These are phyloP conservation scores for Cygnus olor DNA, from an alignment of 2,797 vertebrate genomes.

Conservation along the genomic window DNA sequence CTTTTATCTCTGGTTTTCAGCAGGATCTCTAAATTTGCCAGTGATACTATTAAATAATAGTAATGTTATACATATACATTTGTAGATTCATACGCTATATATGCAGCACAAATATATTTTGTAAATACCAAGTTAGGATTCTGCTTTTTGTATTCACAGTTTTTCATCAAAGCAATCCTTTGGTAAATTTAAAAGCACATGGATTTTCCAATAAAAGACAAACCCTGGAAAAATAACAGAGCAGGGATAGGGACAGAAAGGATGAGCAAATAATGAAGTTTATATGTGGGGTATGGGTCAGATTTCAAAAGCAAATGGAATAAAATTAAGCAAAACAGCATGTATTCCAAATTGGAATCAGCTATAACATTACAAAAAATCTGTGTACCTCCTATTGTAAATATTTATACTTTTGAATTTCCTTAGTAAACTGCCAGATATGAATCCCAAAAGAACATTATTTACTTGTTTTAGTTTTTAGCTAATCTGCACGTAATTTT, in stretches of 20 bases:
- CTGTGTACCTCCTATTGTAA: slow-evolving; percentile 56
- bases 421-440: slow-evolving; percentile 60
- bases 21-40: neutral
- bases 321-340: slow-evolving; percentile 39
- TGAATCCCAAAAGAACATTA: slow-evolving; percentile 32
- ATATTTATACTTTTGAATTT: slow-evolving; percentile 67
- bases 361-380: slow-evolving; percentile 45
- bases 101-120: neutral
- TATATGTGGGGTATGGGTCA: neutral
- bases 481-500: slow-evolving; percentile 51
- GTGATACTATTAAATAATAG: neutral
- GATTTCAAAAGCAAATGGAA: slow-evolving; percentile 57
- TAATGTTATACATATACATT: neutral
- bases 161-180: neutral
- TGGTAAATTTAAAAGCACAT: neutral
- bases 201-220: neutral
- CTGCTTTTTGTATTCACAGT: neutral
- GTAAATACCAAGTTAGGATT: neutral
- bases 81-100: neutral
- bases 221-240: neutral
- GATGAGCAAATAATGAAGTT: slow-evolving; percentile 36
- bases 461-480: slow-evolving; percentile 63
- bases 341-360: slow-evolving; percentile 51
- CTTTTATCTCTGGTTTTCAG: neutral
- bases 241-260: neutral